Evolutionary conservation across 2,113 vertebrate species (phyloP), one percentile per base, ranked within the genome.

Genomic region (Bagarius yarrelli): DNA sequence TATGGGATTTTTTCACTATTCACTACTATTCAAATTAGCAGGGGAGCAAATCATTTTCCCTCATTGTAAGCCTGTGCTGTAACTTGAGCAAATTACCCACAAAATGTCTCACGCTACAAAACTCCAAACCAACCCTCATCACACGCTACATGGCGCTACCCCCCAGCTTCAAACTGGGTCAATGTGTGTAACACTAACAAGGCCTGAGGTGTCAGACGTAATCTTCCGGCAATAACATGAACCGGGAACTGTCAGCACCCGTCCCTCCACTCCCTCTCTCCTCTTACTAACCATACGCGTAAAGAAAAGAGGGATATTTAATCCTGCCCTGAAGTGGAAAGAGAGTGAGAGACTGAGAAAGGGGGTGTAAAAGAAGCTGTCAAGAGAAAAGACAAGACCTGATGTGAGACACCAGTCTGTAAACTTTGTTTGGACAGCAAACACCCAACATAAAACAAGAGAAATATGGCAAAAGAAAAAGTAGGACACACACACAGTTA

Each of bases 151-250:
- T 55, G 72, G 78, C 78, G 83, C 84, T 87, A 84, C 88, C 86
- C 91, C 91, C 90, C 88, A 88, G 91, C 83, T 82, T 88, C 84
- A 92, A 93, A 92, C 90, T 93, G 92, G 90, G 92, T 92, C 92
- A 93, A 90, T 91, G 91, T 59, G 87, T 90, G 89, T 92, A 92
- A 91, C 90, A 90, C 88, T 88, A 90, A 90, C 86, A 87, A 88
- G 87, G 88, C 85, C 72, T 86, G 77, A 77, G 77, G 87, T 88
- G 85, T 86, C 76, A 85, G 87, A 86, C 89, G 82, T 84, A 84
- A 86, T 87, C 88, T 89, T 89, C 88, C 87, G 85, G 90, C 82
- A 89, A 88, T 89, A 91, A 86, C 89, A 89, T 86, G 85, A 89
- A 76, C 79, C 77, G 81, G 84, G 84, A 79, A 86, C 83, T 76